phyloP scores from a whole-genome alignment of 2,113 vertebrate genomes.

The Aythya baeri region DNA sequence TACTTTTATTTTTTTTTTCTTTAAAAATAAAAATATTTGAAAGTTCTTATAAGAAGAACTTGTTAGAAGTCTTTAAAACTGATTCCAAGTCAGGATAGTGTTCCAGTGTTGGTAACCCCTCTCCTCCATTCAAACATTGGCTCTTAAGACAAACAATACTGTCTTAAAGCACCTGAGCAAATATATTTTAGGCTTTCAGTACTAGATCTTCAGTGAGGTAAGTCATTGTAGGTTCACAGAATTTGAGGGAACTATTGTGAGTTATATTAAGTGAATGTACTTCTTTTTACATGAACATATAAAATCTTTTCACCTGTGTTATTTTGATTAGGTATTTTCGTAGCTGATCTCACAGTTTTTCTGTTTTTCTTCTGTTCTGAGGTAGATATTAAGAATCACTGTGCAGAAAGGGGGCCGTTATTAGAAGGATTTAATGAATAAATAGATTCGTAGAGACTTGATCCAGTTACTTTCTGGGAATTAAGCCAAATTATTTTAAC shows the following conservation, averaged over 20 bases:
- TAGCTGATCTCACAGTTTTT: neutral
- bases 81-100: neutral
- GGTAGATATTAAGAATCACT: neutral
- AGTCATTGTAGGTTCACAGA: neutral
- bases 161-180: neutral
- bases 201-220: neutral
- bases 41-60: neutral
- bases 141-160: neutral
- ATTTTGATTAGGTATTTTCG: neutral
- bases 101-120: neutral
- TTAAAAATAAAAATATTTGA: neutral
- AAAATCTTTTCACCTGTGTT: neutral
- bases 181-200: neutral
- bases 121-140: neutral
- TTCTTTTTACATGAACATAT: neutral
- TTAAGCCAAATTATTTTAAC: slow-evolving; percentile 13
- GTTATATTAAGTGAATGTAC: neutral
- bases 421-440: slow-evolving; percentile 9
- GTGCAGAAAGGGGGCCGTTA: neutral
- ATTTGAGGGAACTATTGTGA: neutral
- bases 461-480: slow-evolving; percentile 16
- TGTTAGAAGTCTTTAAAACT: neutral
- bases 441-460: neutral
- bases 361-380: neutral
- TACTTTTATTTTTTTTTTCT: neutral